phyloP scores from a whole-genome alignment of 2,797 vertebrate genomes.

The Anguilla obscura region DNA sequence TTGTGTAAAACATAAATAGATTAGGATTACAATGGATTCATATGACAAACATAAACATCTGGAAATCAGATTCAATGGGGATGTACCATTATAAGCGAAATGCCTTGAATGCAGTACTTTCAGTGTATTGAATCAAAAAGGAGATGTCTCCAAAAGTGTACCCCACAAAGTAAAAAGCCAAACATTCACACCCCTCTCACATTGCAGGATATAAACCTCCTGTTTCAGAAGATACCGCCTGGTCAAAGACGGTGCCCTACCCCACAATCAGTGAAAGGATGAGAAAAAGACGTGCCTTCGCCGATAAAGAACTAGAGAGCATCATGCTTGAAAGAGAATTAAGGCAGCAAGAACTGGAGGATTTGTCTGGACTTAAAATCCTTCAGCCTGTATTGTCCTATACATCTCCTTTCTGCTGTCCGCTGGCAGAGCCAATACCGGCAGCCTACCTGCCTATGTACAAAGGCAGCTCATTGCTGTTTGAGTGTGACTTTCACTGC shows the following conservation, averaged over 20 bases:
- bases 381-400: conserved; percentile 56
- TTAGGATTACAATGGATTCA: background rate
- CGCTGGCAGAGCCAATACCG: conserved; percentile 54
- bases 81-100: background rate
- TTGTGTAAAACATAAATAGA: background rate
- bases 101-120: background rate
- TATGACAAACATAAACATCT: background rate
- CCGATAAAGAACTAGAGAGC: conserved; percentile 75
- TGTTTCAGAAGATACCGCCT: conserved; percentile 55
- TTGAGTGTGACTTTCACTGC: conserved; percentile 65
- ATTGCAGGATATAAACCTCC: conserved; percentile 59
- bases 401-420: conserved; percentile 55
- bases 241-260: conserved; percentile 57
- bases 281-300: conserved; percentile 72
- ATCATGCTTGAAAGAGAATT: conserved; percentile 72
- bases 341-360: conserved; percentile 65
- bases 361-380: conserved; percentile 53
- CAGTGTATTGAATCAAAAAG: background rate
- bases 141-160: background rate
- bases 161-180: background rate
- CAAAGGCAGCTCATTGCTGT: conserved; percentile 51
- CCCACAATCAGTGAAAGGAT: conserved; percentile 68
- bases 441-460: conserved; percentile 59
- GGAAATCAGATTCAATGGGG: background rate
- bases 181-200: background rate